Base-by-base conservation (phyloP, 2,797 vertebrate species). In the Prionace glauca region DNA sequence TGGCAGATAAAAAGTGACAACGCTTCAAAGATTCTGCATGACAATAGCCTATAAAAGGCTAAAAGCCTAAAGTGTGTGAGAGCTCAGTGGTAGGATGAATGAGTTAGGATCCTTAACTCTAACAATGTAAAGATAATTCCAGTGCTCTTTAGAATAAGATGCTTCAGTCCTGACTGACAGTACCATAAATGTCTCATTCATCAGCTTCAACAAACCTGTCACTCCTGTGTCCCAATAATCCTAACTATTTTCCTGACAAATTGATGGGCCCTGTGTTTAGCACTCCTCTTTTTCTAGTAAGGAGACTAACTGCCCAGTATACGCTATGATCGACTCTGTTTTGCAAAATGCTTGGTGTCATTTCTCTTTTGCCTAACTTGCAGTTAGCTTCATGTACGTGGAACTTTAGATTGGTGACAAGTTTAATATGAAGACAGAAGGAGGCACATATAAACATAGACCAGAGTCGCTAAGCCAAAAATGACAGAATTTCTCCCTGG, bases 91-190 rank as follows among this genome's bases (percentile, higher is more conserved):
- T 95, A 56, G 45, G 29, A 72, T 77, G 93, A 95, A 95, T 77
- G 93, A 72, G 45, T 95, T 95, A 71, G 93, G 93, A 95, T 95
- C 71, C 93, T 95, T 74, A 72, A 95, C 45, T 56, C 93, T n/a
- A 45, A 95, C 93, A 95, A 95, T 95, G 93, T 95, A 95, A 95
- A 95, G 93, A 95, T 95, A 56, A 74, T 77, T 95, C 45, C 93
- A 72, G 18, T 32, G 69, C 93, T 95, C 71, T 26, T 95, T 69
- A 74, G 71, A 74, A 77, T 32, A 60, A 95, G 93, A 95, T 95
- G 93, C 93, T 95, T 95, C 93, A 95, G 24, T 77, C 67, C 93
- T 95, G 93, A 95, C 71, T 95, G 93, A 95, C 69, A 77, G 45
- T 95, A 72, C 67, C 67, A 72, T 95, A 95, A 95, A 95, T 95